Evolutionary conservation across 1,140 invertebrate genomes (phyloP), one percentile per base, ranked within the genome.

Genomic region (Galendromus occidentalis): DNA sequence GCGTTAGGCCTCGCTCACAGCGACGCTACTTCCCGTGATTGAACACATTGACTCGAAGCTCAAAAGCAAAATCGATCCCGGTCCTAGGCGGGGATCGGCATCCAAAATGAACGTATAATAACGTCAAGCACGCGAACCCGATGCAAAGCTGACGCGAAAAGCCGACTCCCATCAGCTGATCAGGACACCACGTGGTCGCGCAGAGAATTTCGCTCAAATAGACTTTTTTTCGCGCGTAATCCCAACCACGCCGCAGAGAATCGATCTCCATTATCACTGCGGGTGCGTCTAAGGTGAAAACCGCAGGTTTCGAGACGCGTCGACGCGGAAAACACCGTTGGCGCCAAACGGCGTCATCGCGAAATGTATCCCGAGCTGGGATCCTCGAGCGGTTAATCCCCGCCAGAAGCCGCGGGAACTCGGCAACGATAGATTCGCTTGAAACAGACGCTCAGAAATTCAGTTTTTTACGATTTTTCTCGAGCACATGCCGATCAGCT

Each of bases 101-200:
- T 39, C 33, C 9, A 6, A 39, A 6, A 39, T 39, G 4, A 39
- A 9, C 4, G 9, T 9, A 39, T 6, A 39, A 9, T 9, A 9
- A 39, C 33, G 33, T 39, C 33, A 39, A 39, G 4, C 33, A 9
- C 4, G 33, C 33, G 33, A 39, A 39, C 33, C 33, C 9, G 33
- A 39, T 39, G 33, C 33, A 39, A 39, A 4, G 33, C 9, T 9
- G 33, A 9, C 9, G 33, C 33, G 33, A 39, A 9, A 59, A 59
- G 51, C 51, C 51, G 51, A 59, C 51, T 59, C 51, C 20, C 51
- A 59, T 59, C 51, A 59, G 51, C 51, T 59, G 51, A 59, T 59
- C 51, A 25, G 12, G 51, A 33, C 51, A 59, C 51, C 51, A 59
- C 51, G 51, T 59, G 51, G 51, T 59, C 51, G 51, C 51, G 51